phyloP scores from a whole-genome alignment of 2,113 vertebrate genomes.

The Romanogobio albipinnatus region DNA sequence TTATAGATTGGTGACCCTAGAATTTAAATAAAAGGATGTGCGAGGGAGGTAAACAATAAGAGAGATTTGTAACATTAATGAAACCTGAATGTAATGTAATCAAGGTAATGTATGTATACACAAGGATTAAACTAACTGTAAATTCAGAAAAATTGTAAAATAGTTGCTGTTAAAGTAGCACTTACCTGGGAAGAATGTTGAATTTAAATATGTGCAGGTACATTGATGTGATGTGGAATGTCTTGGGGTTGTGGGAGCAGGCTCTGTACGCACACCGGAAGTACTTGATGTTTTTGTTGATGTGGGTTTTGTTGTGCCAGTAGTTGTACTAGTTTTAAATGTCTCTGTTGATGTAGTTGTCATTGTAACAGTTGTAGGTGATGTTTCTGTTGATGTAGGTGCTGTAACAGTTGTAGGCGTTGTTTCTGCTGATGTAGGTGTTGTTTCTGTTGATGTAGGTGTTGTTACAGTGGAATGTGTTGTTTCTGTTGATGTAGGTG shows the following conservation, averaged over 20 bases:
- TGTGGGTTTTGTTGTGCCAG: no score
- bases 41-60: neutral
- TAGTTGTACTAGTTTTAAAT: neutral
- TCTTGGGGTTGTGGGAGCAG: neutral
- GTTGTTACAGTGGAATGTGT: neutral
- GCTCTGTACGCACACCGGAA: neutral
- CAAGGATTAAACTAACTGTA: neutral
- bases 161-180: neutral
- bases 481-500: neutral
- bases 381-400: neutral
- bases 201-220: slow-evolving; percentile 61
- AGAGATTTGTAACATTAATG: neutral
- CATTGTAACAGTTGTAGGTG: neutral
- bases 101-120: neutral
- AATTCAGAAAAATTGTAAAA: neutral
- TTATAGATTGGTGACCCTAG: slow-evolving; percentile 80
- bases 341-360: neutral
- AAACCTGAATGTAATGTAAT: neutral
- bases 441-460: neutral
- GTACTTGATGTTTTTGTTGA: neutral
- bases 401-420: neutral
- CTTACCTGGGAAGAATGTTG: slow-evolving; percentile 59
- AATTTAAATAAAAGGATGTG: neutral
- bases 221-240: slow-evolving; percentile 27
- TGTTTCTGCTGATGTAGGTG: neutral